Evolutionary conservation across 1,140 invertebrate genomes (phyloP).

Genomic region (Scaptomyza hsui): DNA sequence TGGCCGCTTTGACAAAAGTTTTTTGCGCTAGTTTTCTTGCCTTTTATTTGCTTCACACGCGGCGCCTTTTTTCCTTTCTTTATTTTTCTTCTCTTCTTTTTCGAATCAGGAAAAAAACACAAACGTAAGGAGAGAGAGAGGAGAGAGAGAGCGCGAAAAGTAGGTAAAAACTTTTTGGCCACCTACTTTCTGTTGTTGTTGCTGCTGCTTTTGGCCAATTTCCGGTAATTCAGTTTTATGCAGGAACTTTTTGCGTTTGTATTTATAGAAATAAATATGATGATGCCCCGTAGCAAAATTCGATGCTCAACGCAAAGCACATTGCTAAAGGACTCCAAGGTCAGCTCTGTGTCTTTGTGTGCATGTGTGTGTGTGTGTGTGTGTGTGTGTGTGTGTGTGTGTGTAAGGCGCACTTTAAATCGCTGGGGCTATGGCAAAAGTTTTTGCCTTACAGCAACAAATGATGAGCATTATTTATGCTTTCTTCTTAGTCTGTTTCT

Average conservation of each 20-base stretch:
- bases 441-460: conserved; percentile 42
- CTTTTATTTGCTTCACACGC: conserved; percentile 60
- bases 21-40: conserved; percentile 67
- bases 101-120: conserved; percentile 31
- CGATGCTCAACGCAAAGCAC: conserved; percentile 13
- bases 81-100: conserved; percentile 9
- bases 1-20: conserved; percentile 56
- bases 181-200: conserved; percentile 58
- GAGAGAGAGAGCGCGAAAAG: conserved; percentile 19
- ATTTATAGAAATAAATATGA: conserved; percentile 55
- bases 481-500: conserved; percentile 1
- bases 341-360: conserved; percentile 15
- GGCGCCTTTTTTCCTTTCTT: no score
- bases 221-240: conserved; percentile 82
- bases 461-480: conserved; percentile 51
- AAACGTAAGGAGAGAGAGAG: not conserved
- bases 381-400: conserved; percentile 17
- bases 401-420: conserved; percentile 38
- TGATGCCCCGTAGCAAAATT: conserved; percentile 38
- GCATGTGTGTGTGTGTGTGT: conserved; percentile 4
- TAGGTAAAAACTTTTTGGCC: conserved; percentile 72
- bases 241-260: conserved; percentile 72
- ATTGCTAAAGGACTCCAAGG: conserved; percentile 34
- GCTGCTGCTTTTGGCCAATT: conserved; percentile 70
- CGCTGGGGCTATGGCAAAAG: conserved; percentile 40